phyloP scores from a whole-genome alignment of 1,140 invertebrate species.

The Chelonus insularis region DNA sequence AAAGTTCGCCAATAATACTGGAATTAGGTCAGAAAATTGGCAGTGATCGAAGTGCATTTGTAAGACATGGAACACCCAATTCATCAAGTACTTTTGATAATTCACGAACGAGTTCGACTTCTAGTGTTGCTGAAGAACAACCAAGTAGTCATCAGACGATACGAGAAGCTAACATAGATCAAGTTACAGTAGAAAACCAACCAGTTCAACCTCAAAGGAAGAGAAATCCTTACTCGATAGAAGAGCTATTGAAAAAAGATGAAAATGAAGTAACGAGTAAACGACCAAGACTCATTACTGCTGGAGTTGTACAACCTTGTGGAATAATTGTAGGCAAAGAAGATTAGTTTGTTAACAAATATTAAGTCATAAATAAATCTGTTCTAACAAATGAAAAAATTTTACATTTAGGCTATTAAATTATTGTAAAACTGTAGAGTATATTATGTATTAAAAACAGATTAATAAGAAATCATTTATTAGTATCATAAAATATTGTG shows the following conservation, averaged over 20 bases:
- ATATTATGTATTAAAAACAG: too few relatives aligned
- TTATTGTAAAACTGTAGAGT: background rate
- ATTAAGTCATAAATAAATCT: too few relatives aligned
- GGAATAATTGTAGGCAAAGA: slow-evolving; percentile 55
- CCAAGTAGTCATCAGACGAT: slow-evolving; percentile 23
- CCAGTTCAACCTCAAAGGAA: slow-evolving; percentile 61
- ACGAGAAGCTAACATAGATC: slow-evolving; percentile 27
- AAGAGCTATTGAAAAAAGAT: slow-evolving; percentile 81
- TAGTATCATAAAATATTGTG: too few relatives aligned
- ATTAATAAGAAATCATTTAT: too few relatives aligned
- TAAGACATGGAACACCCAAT: slow-evolving; percentile 42
- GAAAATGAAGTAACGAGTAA: slow-evolving; percentile 58
- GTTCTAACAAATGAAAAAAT: background rate
- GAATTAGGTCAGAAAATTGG: slow-evolving; percentile 53
- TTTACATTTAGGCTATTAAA: too few relatives aligned
- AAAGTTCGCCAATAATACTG: slow-evolving; percentile 45
- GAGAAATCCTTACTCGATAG: slow-evolving; percentile 83
- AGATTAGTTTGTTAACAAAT: slow-evolving; percentile 31
- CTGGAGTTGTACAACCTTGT: slow-evolving; percentile 53
- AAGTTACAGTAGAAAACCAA: slow-evolving; percentile 39
- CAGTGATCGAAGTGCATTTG: slow-evolving; percentile 49
- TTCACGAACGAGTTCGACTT: slow-evolving; percentile 37
- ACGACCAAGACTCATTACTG: slow-evolving; percentile 47
- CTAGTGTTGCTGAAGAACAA: slow-evolving; percentile 27
- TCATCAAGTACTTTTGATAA: slow-evolving; percentile 35